A percentile compares a stretch with the other conserved stretches of the same genome.
These are phyloP conservation scores for Rhamphomyia laevipes DNA, from an alignment of 2,888 invertebrate species.

Conservation along the genomic window DNA sequence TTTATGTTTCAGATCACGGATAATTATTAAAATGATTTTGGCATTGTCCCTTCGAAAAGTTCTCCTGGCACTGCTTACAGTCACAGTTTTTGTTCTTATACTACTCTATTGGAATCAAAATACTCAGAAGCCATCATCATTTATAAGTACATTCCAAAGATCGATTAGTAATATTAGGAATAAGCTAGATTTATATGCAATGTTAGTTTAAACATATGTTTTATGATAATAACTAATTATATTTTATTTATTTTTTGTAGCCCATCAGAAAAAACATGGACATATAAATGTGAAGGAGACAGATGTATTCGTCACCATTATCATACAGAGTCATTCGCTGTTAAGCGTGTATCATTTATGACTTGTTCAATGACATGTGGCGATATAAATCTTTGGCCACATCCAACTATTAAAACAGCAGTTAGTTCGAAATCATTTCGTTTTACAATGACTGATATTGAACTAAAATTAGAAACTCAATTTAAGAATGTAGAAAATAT, in stretches of 20 bases:
- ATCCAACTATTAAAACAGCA: constrained; percentile 58
- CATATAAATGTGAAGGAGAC: constrained; percentile 59
- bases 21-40: constrained; percentile 35
- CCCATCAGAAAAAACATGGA: constrained; percentile 50
- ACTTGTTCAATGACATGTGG: constrained; percentile 73
- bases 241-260: constrained; percentile 16
- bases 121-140: constrained; percentile 36
- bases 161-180: constrained; percentile 17
- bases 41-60: constrained; percentile 43
- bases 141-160: constrained; percentile 31
- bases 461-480: constrained; percentile 27
- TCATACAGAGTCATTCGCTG: constrained; percentile 30
- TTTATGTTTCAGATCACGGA: constrained; percentile 29
- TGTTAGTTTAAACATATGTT: background rate
- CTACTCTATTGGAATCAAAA: constrained; percentile 52
- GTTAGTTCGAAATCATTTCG: constrained; percentile 53
- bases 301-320: constrained; percentile 52
- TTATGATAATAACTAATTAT: background rate
- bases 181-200: background rate
- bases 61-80: constrained; percentile 43
- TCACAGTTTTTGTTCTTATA: constrained; percentile 44
- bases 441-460: constrained; percentile 33
- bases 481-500: constrained; percentile 26
- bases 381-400: constrained; percentile 60
- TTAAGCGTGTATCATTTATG: constrained; percentile 46